Base-by-base conservation (phyloP, 2,797 vertebrate species). In the Apodemus agrarius region DNA sequence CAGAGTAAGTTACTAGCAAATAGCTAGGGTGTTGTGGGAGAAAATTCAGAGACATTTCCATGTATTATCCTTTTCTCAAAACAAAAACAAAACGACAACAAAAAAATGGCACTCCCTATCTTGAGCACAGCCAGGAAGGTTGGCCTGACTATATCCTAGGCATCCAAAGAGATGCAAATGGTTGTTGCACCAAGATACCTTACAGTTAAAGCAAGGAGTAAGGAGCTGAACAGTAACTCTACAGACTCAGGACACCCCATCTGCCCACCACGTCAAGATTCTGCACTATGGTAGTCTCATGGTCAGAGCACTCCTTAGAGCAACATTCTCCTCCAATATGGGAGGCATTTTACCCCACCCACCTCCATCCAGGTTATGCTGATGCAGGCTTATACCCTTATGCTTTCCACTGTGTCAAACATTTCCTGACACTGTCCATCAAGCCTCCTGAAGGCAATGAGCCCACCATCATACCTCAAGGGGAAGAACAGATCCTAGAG, bases 1-100 rank as follows among this genome's bases (percentile, higher is more conserved):
- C 46, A 85, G 59, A 91, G 67, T 95, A 57, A 96, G 49, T 82
- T 40, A 90, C 26, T 83, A 96, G 34, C 72, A 89, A 97, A 96
- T 19, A 85, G 34, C 26, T 88, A 85, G 40, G 49, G 8, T 59
- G 11, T 90, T 52, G 49, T 90, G 54, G 59, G 49, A 40, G 43
- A 12, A 81, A 86, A 93, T 37, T 87, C 61, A 78, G 10, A 72
- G 40, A 37, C 85, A 93, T 49, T 95, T 93, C 37, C 59, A 75
- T 37, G 24, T 88, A 90, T 43, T 78, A 94, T 52, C 49, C 90
- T 67, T 75, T 92, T 84, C 40, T 54, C 16, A 76, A 69, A 59
- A 79, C 65, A 16, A 67, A 63, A 59, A 21, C n/a, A 95, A 83
- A 54, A 49, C 2, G 13, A n/a, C 67, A 69, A 19, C 16, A 69